phyloP scores from a whole-genome alignment of 2,113 vertebrate genomes.

The Speoplatyrhinus poulsoni region DNA sequence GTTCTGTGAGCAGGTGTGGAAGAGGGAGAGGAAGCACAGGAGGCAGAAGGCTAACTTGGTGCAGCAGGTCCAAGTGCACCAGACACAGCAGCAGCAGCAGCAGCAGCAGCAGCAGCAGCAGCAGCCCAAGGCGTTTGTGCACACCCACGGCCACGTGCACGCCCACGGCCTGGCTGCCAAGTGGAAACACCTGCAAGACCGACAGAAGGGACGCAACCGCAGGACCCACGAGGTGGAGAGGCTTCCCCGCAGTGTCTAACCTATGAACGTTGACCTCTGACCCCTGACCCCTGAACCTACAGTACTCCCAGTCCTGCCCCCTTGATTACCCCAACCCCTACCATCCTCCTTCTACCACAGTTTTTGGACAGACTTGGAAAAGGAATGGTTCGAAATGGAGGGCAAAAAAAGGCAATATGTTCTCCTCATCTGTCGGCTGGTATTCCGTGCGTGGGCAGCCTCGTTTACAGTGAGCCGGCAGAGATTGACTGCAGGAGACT shows the following conservation, averaged over 20 bases:
- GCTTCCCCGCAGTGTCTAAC: constrained; percentile 95
- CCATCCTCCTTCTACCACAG: constrained; percentile 31
- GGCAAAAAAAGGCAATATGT: constrained; percentile 83
- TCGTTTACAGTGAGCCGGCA: constrained; percentile 82
- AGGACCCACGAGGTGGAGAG: constrained; percentile 98
- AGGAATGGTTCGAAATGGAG: constrained; percentile 79
- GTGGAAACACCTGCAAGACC: constrained; percentile 97
- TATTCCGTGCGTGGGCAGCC: constrained; percentile 83
- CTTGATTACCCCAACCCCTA: constrained; percentile 16
- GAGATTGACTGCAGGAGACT: constrained; percentile 42
- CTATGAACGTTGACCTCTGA: constrained; percentile 52
- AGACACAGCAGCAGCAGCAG: constrained; percentile 50
- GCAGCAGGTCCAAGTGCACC: constrained; percentile 57
- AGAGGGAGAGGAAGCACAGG: constrained; percentile 91
- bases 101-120: constrained; percentile 64
- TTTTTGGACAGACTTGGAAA: no score
- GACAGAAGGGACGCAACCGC: constrained; percentile 96
- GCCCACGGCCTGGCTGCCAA: constrained; percentile 79
- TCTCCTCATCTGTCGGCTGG: constrained; percentile 68
- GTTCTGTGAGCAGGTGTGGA: constrained; percentile 98
- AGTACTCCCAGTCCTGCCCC: constrained; percentile 1
- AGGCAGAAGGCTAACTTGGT: constrained; percentile 83
- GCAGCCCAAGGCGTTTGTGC: constrained; percentile 46
- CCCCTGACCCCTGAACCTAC: constrained; percentile 32
- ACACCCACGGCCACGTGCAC: constrained; percentile 62